Base-by-base conservation (phyloP, 2,797 vertebrate species). In the Catharus ustulatus region DNA sequence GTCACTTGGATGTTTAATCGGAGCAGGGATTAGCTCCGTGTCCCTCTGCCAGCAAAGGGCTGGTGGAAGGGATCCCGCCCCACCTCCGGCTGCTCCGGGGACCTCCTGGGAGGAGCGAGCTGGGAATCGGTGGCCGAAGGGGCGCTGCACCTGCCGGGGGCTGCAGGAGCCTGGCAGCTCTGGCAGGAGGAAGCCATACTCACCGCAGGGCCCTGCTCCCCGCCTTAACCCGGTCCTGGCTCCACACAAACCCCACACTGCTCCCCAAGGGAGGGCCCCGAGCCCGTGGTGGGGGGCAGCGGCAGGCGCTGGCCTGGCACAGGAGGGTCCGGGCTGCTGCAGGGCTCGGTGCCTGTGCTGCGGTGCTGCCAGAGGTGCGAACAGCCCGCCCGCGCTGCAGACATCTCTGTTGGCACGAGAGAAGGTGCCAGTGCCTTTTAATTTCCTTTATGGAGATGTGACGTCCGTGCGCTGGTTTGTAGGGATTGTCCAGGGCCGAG, bases 381-480 rank as follows among this genome's bases (percentile, higher is more conserved):
- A 24, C 67, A 52, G 87, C 91, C 84, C 1, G 0, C 38, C 68
- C 3, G 0, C 0, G 3, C 87, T 89, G 82, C 68, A 38, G 85
- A 77, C 77, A 36, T 55, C 96, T 97, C 95, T 93, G 68, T 96
- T 91, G 96, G 97, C 96, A 85, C 96, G 13, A 68, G 84, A 94
- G 94, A 64, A 76, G 90, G 97, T 97, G 97, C 97, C 95, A 48
- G 97, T 96, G 96, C 87, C 94, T 96, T 95, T 93, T 68, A 2
- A 54, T 91, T 92, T 69, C 80, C 69, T 68, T 21, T 4, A 5
- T 55, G 49, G 93, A 90, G 73, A 69, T 87, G 92, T 71, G 87
- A 72, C 0, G 63, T 93, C 87, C 9, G 0, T 63, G 93, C 4
- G 7, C 82, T 80, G 87, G 90, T 96, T 87, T 89, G 84, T 94